Evolutionary conservation across 2,888 invertebrate genomes (phyloP).

Genomic region (Endotricha flammealis): DNA sequence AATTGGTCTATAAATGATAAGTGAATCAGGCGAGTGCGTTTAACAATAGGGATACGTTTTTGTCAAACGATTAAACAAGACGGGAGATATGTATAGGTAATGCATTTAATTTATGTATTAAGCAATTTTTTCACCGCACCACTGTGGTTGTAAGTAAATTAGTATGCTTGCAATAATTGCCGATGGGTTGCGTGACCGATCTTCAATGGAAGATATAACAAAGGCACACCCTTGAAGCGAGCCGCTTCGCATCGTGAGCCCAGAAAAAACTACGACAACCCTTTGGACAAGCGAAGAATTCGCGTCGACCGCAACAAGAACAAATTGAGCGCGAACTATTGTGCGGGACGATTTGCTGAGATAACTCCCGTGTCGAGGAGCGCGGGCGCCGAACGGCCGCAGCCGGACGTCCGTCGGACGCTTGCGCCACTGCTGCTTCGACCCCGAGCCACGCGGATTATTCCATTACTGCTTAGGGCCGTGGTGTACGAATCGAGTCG

Average conservation of each 20-base stretch:
- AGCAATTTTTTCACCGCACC: conserved; percentile 21
- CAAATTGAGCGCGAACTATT: conserved; percentile 75
- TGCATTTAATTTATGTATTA: conserved; percentile 8
- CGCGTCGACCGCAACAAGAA: conserved; percentile 73
- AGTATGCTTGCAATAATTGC: conserved; percentile 43
- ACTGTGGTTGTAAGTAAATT: conserved; percentile 32
- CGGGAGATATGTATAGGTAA: no score
- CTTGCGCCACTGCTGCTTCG: conserved; percentile 22
- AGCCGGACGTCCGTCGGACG: conserved; percentile 49
- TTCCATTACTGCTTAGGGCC: conserved; percentile 35
- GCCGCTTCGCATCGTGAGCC: conserved; percentile 40
- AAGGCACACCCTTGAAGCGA: conserved; percentile 46
- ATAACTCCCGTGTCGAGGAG: conserved; percentile 67
- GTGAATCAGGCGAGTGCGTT: no score
- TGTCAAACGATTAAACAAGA: no score
- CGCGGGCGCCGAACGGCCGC: conserved; percentile 42
- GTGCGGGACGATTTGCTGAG: conserved; percentile 72
- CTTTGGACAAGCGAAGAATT: conserved; percentile 71
- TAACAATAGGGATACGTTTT: no score
- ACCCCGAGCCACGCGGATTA: conserved; percentile 15
- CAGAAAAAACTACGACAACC: conserved; percentile 66
- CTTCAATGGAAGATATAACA: conserved; percentile 47
- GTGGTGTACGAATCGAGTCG: conserved; percentile 13
- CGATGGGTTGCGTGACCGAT: conserved; percentile 33
- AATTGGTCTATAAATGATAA: no score